Evolutionary conservation across 2,797 vertebrate genomes (phyloP), one percentile per base, ranked within the genome.

Genomic region (Cottoperca gobio): DNA sequence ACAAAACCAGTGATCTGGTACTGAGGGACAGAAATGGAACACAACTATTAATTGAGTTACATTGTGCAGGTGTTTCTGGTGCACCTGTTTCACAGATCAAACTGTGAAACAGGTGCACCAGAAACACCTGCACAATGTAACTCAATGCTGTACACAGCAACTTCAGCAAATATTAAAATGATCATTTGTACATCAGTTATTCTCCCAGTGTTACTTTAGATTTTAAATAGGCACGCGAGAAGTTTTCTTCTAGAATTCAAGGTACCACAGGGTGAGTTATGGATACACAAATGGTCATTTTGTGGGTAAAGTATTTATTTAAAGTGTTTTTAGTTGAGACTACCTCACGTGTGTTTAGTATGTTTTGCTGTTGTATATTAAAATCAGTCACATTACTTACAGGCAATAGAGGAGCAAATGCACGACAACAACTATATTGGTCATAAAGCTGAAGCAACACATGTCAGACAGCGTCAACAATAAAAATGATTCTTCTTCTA

Each of bases 71-170:
- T 33, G 8, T 33, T 33, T 8, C 31, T 33, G 31, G 31, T 33
- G 31, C 50, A 54, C 39, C 35, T 43, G 24, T 23, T 57, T 23
- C 64, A 23, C 28, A 59, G 67, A 55, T 21, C n/a, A 42, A 35
- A 46, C 6, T 11, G 28, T 35, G 60, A 35, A 24, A 31, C 24
- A 54, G 21, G 28, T 35, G 28, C 14, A 17, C 12, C 12, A 23
- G 19, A 55, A 42, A 23, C 26, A 43, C 24, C 50, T 45, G 39
- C 13, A 17, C 8, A 6, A 33, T 26, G 21, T 26, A 8, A 52
- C 24, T 37, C 21, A 37, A 8, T n/a, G 6, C 31, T 33, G 10
- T 8, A 21, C 1, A 3, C n/a, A n/a, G n/a, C n/a, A n/a, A n/a
- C n/a, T n/a, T n/a, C n/a, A n/a, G n/a, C n/a, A n/a, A n/a, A n/a